These are phyloP conservation scores for Andinoacara biseriatus DNA, from an alignment of 2,113 vertebrate species.

Conservation along the genomic window DNA sequence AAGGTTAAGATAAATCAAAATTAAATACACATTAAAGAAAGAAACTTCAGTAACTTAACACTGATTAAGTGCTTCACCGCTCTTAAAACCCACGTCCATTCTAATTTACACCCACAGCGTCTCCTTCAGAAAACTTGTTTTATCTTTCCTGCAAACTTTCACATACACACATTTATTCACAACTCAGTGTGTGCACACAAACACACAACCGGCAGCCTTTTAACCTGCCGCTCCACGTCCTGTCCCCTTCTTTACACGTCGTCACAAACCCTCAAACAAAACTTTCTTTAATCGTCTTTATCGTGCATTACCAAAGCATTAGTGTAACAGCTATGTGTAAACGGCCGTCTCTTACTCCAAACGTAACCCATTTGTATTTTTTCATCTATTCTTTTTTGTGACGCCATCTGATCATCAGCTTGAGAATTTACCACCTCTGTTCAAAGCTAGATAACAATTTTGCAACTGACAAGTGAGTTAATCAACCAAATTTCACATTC, in stretches of 20 bases:
- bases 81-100: neutral
- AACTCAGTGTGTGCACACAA: neutral
- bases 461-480: neutral
- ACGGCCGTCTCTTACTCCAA: neutral
- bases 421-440: neutral
- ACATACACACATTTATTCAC: neutral
- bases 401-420: neutral
- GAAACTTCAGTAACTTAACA: neutral
- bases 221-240: neutral
- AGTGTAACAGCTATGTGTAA: neutral
- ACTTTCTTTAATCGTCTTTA: conserved; percentile 27
- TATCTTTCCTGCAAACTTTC: conserved; percentile 33
- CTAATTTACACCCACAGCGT: neutral
- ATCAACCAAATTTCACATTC: conserved; percentile 12
- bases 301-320: neutral
- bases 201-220: neutral
- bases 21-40: conserved; percentile 52
- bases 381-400: neutral
- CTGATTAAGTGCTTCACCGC: conserved; percentile 2
- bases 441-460: neutral
- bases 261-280: conserved; percentile 45
- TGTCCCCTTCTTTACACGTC: conserved; percentile 8
- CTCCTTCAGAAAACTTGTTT: conserved; percentile 31
- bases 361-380: neutral
- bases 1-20: conserved; percentile 41